A percentile compares a stretch with the other conserved stretches of the same genome.
These are phyloP conservation scores for Lichenostomus cassidix DNA, from an alignment of 2,113 vertebrate genomes.

Conservation along the genomic window DNA sequence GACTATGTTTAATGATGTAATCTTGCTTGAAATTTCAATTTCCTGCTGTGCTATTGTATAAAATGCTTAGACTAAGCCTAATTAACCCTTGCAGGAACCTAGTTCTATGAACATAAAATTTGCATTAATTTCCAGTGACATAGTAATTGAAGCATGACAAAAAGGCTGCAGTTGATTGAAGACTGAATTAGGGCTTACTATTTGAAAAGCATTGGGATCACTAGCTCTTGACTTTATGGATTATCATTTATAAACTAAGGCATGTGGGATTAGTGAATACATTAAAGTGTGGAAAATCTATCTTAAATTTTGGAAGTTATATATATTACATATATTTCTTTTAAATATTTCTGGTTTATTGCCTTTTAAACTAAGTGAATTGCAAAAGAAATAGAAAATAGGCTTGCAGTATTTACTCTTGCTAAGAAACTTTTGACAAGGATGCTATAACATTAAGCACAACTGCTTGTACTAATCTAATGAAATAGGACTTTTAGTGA, in stretches of 20 bases:
- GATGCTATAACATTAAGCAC: background rate
- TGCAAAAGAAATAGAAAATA: background rate
- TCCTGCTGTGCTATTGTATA: background rate
- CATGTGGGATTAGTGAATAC: background rate
- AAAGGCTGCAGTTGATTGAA: background rate
- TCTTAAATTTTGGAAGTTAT: background rate
- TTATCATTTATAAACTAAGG: background rate
- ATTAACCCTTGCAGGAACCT: background rate
- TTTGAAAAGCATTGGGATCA: background rate
- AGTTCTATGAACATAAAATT: background rate
- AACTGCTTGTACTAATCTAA: background rate
- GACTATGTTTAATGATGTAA: background rate
- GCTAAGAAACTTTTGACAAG: background rate
- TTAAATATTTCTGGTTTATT: background rate
- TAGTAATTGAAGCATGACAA: background rate
- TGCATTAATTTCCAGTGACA: background rate
- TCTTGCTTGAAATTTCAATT: background rate
- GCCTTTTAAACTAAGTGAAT: background rate
- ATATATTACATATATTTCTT: background rate
- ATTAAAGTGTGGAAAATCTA: background rate
- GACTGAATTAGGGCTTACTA: background rate
- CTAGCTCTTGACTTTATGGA: background rate
- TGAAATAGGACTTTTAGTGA: background rate
- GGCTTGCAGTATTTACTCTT: background rate
- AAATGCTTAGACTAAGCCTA: background rate